These are phyloP conservation scores for Lasiurus cinereus DNA, from an alignment of 2,113 vertebrate species.

Conservation along the genomic window DNA sequence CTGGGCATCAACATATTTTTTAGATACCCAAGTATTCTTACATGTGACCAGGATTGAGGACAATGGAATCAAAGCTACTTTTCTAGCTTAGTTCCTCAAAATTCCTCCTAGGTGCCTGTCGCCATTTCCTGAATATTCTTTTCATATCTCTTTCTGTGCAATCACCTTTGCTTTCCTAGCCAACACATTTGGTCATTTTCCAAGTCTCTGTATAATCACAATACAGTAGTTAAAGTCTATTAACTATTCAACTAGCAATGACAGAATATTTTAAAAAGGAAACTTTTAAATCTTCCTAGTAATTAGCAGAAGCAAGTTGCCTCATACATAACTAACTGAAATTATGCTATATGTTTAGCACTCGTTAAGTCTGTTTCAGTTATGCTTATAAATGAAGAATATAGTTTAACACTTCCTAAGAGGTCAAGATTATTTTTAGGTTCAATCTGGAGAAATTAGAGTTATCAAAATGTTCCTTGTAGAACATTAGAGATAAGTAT, in stretches of 20 bases:
- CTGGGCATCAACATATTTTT: not conserved
- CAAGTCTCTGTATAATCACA: not conserved
- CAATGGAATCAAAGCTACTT: not conserved
- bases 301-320: not conserved
- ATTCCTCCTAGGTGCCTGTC: not conserved
- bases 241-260: not conserved
- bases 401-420: not conserved
- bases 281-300: not conserved
- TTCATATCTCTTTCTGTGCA: not conserved
- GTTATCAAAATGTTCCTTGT: slow-evolving; percentile 19
- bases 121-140: not conserved
- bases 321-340: not conserved
- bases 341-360: not conserved
- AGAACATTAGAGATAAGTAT: not conserved
- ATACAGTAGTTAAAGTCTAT: not conserved
- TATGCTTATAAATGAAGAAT: not conserved
- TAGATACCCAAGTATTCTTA: not conserved
- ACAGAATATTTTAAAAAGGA: not conserved
- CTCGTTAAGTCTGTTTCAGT: not conserved
- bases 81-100: not conserved
- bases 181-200: not conserved
- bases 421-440: slow-evolving; percentile 29
- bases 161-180: not conserved
- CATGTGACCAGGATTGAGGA: not conserved
- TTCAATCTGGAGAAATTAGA: not conserved